Conservation (phyloP, 1,140 invertebrate genomes). For the Liolophura sinensis region DNA sequence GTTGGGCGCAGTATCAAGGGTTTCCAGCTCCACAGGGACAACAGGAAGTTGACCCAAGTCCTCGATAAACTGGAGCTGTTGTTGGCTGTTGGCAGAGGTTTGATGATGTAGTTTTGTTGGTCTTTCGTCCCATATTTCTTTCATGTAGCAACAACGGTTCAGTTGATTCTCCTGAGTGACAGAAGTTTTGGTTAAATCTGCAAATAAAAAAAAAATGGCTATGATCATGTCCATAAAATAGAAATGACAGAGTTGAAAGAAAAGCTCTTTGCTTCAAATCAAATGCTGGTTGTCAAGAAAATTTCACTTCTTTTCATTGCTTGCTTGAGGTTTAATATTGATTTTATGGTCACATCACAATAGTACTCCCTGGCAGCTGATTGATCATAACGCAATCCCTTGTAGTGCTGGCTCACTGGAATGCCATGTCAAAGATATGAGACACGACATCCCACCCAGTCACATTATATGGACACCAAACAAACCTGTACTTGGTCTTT, state of each 20-base stretch:
- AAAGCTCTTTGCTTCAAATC: constrained; percentile 47
- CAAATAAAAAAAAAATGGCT: constrained; percentile 14
- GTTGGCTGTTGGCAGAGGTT: constrained; percentile 3
- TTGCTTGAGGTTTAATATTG: not conserved
- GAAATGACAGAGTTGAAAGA: constrained; percentile 27
- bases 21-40: not conserved
- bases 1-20: not conserved
- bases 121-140: constrained; percentile 63
- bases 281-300: constrained; percentile 7
- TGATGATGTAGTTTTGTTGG: not conserved
- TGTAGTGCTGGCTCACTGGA: too few species aligned
- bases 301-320: not conserved
- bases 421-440: too few species aligned
- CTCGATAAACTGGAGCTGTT: constrained; percentile 16
- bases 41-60: constrained; percentile 6
- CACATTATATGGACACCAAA: too few species aligned
- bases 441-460: too few species aligned
- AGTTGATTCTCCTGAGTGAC: constrained; percentile 58
- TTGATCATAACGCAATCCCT: too few species aligned
- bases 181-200: constrained; percentile 44
- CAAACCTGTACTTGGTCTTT: too few species aligned
- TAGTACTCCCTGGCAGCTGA: too few species aligned
- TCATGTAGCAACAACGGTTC: constrained; percentile 63
- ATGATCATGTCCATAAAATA: too few species aligned
- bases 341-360: too few species aligned